Base-by-base conservation (phyloP, 2,888 invertebrate species). In the Melanargia galathea region DNA sequence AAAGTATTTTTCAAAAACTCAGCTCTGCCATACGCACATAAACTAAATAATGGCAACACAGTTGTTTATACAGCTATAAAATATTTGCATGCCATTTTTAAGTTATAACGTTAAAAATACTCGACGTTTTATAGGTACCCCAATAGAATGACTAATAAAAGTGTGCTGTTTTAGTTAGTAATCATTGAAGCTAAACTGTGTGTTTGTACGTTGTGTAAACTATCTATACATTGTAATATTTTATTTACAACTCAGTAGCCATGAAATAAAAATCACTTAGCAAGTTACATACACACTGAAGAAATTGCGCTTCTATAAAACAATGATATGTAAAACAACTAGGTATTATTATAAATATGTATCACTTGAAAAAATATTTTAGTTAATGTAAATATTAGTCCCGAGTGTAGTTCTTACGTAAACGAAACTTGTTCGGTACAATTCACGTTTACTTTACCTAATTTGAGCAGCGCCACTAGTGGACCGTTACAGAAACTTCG, bases 31-130 rank as follows among this genome's bases (percentile, higher is more conserved):
- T 6, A 56, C 20, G 11, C 20, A 51, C 16, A 33, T 35, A 35
- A n/a, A 40, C 10, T 4, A 62, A 62, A 57, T 63, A 60, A 67
- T 71, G 73, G 71, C 74, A 73, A 72, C 73, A 73, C 74, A 69
- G 71, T 66, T 57, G 63, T 75, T 75, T 75, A 75, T 75, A 75
- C 38, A 63, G 30, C 62, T 72, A 75, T 71, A 75, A 73, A 73
- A 70, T 73, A 68, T 70, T 67, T 71, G 72, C 69, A 61, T 73
- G 71, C 73, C 73, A 70, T 69, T 57, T 54, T 20, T 18, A 4
- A 11, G 1, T 18, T 38, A 38, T 20, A 43, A n/a, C 20, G 20
- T 45, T 4, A 26, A 26, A 5, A 5, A 7, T 1, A 2, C 30
- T 7, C 1, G 30, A 30, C 8, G 7, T 30, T n/a, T n/a, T n/a